Evolutionary conservation across 2,888 invertebrate genomes (phyloP).

Genomic region (Hypena proboscidalis): DNA sequence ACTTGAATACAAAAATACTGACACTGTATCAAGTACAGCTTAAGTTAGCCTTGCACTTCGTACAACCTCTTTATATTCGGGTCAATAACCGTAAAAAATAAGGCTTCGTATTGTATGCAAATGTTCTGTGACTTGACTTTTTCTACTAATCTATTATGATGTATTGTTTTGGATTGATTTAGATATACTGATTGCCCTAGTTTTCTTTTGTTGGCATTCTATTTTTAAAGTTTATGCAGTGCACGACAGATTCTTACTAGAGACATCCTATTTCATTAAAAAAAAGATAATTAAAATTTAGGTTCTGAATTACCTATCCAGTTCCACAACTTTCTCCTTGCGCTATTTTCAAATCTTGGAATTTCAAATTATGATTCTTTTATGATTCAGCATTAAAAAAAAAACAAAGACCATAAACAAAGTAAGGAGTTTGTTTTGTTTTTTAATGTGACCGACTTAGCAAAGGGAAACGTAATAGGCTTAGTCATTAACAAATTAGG

Average conservation of each 20-base stretch:
- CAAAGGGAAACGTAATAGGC: background rate
- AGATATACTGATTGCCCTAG: slow-evolving; percentile 33
- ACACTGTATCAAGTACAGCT: slow-evolving; percentile 12
- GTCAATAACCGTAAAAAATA: slow-evolving; percentile 41
- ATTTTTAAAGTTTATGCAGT: slow-evolving; percentile 7
- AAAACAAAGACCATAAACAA: too few species aligned
- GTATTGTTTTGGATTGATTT: slow-evolving; percentile 41
- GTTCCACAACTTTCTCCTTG: too few species aligned
- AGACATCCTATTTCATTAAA: too few species aligned
- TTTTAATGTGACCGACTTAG: background rate
- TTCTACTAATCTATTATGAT: slow-evolving; percentile 27
- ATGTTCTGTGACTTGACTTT: slow-evolving; percentile 35
- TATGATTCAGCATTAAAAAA: too few species aligned
- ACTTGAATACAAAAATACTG: slow-evolving; percentile 23
- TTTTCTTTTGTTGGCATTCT: slow-evolving; percentile 15
- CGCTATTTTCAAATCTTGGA: too few species aligned
- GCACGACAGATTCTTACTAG: too few species aligned
- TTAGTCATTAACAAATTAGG: slow-evolving; percentile 11
- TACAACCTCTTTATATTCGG: slow-evolving; percentile 34
- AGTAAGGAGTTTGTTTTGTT: too few species aligned
- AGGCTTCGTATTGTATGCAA: slow-evolving; percentile 55
- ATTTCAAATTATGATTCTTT: too few species aligned
- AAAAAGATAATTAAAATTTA: too few species aligned
- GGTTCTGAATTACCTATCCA: too few species aligned
- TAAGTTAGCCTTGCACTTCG: slow-evolving; percentile 43